Conservation (phyloP, 2,797 vertebrate genomes). For the Artibeus lituratus region DNA sequence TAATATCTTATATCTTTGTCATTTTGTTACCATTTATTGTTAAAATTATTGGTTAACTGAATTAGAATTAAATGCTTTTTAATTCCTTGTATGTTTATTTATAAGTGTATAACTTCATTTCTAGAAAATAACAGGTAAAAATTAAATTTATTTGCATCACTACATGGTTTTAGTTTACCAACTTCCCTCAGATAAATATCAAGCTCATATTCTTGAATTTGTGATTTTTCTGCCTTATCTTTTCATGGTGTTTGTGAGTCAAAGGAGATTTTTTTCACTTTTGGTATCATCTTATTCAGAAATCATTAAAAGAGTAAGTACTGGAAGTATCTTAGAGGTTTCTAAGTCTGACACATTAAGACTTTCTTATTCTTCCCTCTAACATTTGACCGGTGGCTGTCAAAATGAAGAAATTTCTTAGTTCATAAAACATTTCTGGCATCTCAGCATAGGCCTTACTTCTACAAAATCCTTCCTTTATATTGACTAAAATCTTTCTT, state of each 20-base stretch:
- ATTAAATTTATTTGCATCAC: background rate
- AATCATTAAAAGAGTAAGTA: background rate
- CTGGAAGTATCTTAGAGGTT: background rate
- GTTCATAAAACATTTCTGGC: background rate
- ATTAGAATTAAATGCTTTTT: background rate
- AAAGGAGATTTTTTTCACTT: background rate
- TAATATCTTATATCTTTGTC: background rate
- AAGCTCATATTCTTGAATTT: background rate
- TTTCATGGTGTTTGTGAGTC: background rate
- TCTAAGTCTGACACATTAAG: background rate
- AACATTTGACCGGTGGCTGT: background rate
- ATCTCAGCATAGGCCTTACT: background rate
- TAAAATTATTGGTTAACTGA: background rate
- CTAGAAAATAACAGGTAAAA: background rate
- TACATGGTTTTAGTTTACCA: background rate
- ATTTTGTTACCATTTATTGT: background rate
- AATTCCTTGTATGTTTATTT: background rate
- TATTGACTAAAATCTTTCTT: background rate
- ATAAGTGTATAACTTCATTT: background rate
- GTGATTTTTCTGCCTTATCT: background rate
- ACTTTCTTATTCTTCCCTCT: background rate
- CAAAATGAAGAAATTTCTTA: background rate
- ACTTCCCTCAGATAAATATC: background rate
- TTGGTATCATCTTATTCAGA: background rate
- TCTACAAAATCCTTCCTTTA: background rate